Base-by-base conservation (phyloP, 2,113 vertebrate genomes). In the Nipponia nippon region DNA sequence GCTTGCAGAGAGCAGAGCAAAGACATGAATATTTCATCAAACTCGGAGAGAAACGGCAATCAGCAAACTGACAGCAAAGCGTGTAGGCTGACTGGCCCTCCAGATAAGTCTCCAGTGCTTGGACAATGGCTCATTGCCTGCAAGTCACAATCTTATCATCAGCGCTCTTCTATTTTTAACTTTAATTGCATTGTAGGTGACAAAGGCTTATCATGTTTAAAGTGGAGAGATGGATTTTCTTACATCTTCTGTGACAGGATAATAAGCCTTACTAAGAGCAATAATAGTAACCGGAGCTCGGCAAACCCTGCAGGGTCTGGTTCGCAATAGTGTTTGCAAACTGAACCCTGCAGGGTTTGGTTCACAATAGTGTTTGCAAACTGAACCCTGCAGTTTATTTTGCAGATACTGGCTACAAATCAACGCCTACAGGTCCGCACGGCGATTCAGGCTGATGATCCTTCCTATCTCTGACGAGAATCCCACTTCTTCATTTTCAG, bases 11-110 rank as follows among this genome's bases (percentile, higher is more conserved):
- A 98, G 97, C 97, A 98, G 97, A 99, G 98, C 97, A 98, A 93
- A 97, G 97, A 97, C 98, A 98, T 98, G 98, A 98, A 98, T 98
- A 98, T 98, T 99, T 99, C 98, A 98, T 99, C 98, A 98, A 98
- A 98, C 93, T 93, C 44, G 5, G 96, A 98, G 95, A 98, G 93
- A 96, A 98, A 98, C 70, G 90, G 98, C 98, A 98, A 98, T 98
- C 98, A 98, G 97, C 96, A 96, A 96, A 93, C 96, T 97, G 97
- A 97, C 94, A 97, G 98, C 83, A 67, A 94, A 96, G 92, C 21
- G 70, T 95, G 90, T 61, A 97, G 97, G 96, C 97, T 98, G 96
- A 97, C 98, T 96, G 95, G 96, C 93, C 97, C 10, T 83, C 82
- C 93, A 96, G 95, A 98, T 98, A 97, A 96, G 93, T 93, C 96